Evolutionary conservation across 2,113 vertebrate species (phyloP).

Genomic region (Harpagus bidentatus): DNA sequence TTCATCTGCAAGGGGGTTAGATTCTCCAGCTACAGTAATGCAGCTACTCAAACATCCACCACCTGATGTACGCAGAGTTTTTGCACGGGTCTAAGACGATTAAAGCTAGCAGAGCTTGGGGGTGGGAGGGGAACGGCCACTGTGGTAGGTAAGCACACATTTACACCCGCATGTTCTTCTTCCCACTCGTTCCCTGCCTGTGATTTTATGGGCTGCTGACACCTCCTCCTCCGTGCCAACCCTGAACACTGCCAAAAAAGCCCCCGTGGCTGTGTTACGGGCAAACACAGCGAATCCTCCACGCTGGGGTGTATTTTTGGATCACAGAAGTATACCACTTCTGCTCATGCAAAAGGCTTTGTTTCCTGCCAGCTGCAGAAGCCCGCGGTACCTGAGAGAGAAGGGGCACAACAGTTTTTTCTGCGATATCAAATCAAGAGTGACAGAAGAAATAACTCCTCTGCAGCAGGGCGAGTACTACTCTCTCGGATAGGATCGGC

Average conservation of each 20-base stretch:
- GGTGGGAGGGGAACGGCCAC: neutral
- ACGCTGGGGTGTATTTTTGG: neutral
- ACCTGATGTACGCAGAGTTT: neutral
- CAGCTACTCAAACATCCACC: neutral
- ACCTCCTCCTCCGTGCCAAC: neutral
- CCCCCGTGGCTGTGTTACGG: fast-evolving
- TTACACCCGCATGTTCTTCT: neutral
- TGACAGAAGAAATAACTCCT: neutral
- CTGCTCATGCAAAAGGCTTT: neutral
- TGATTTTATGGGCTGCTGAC: neutral
- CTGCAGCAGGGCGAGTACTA: neutral
- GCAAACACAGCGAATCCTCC: neutral
- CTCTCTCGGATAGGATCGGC: fast-evolving
- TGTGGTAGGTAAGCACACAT: neutral
- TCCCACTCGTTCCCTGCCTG: neutral
- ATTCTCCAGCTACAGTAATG: neutral
- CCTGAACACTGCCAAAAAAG: neutral
- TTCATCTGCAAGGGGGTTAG: neutral
- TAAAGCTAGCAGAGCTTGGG: neutral
- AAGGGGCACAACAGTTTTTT: neutral
- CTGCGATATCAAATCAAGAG: neutral
- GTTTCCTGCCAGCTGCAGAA: neutral
- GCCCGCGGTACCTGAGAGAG: neutral
- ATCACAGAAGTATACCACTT: neutral
- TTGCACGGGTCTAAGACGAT: neutral